Conservation (phyloP, 2,888 invertebrate species). For the Gastrophysa polygoni region DNA sequence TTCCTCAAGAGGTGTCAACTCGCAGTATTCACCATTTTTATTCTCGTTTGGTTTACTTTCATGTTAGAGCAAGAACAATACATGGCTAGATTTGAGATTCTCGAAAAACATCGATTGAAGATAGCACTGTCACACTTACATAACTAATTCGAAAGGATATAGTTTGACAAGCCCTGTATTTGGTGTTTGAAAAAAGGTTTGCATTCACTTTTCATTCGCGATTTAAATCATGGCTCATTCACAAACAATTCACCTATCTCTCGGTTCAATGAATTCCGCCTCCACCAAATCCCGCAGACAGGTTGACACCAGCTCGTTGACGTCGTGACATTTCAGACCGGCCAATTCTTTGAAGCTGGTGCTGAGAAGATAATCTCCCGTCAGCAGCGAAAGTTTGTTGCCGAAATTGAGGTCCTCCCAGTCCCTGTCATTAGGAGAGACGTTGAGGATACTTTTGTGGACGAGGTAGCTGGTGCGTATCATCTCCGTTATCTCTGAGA, state of each 20-base stretch:
- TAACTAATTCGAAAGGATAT: too few species aligned
- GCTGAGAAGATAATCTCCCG: conserved; percentile 88
- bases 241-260: conserved; percentile 69
- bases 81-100: too few species aligned
- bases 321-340: conserved; percentile 74
- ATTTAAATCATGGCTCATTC: background rate
- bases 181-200: too few species aligned
- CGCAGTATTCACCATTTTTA: too few species aligned
- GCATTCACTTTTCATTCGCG: too few species aligned
- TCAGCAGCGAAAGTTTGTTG: conserved; percentile 90
- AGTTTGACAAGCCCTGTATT: too few species aligned
- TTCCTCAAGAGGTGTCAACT: too few species aligned
- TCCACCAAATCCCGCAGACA: conserved; percentile 87
- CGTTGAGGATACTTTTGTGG: conserved; percentile 80
- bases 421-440: conserved; percentile 63
- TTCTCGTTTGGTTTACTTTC: too few species aligned
- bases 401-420: conserved; percentile 85
- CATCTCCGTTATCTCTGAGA: conserved; percentile 96
- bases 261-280: conserved; percentile 83
- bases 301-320: conserved; percentile 85
- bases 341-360: conserved; percentile 88
- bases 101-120: too few species aligned
- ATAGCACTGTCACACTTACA: too few species aligned
- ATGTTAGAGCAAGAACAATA: too few species aligned
- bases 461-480: conserved; percentile 89